Base-by-base conservation (phyloP, 1,140 invertebrate genomes). In the Spodoptera litura region DNA sequence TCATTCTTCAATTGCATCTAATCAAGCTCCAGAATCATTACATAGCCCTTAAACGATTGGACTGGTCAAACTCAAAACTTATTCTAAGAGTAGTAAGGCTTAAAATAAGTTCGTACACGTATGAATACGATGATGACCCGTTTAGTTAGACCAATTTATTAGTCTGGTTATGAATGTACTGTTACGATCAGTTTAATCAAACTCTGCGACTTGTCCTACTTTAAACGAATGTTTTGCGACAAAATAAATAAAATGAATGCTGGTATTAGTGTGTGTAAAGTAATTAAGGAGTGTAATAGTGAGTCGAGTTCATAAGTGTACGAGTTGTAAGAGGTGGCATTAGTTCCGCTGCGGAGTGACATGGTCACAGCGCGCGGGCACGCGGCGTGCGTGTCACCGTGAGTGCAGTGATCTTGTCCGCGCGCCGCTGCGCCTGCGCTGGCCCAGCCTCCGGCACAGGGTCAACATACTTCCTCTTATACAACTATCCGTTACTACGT, bases 1-100 rank as follows among this genome's bases (percentile, higher is more conserved):
- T 31, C 2, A 31, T 31, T 13, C 68, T 82, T 77, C 78, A 82
- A 82, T 82, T 80, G 81, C 78, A 80, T 83, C 81, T 78, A 75
- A 80, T 83, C 75, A 80, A 70, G 64, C 71, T 44, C 15, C 31
- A 62, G 31, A 77, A 77, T 77, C 20, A 77, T 66, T 13, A 35
- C 15, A 55, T 52, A 52, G 25, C 73, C 73, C 73, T 64, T 27
- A 0, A 25, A 73, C 31, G 6, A 25, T 25, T 25, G 2, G 12
- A 8, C 55, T 38, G n/a, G 8, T 58, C 35, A 13, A 58, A 38
- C 25, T 58, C 6, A 20, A 20, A 20, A 31, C 38, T 35, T 35
- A 44, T 38, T 31, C 31, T 31, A 31, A 31, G 31, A 31, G 31
- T 5, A 31, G 4, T 31, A 31, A 31, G 31, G 31, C 31, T 2